A percentile compares a stretch with the other conserved stretches of the same genome.
These are phyloP conservation scores for Solenopsis fugax DNA, from an alignment of 1,140 invertebrate genomes.

Conservation along the genomic window DNA sequence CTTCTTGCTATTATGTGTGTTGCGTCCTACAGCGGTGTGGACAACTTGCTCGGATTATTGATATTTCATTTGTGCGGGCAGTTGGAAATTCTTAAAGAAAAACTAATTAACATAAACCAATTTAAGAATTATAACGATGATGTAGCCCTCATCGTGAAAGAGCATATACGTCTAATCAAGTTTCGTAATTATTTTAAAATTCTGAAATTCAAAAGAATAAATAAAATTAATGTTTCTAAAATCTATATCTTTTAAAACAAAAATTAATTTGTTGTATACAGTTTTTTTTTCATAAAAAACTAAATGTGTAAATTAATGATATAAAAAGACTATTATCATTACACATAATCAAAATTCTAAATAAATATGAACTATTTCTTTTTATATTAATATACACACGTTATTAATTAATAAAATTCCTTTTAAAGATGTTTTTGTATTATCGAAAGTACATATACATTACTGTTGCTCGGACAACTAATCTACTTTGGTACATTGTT, in stretches of 20 bases:
- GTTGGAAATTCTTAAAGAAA: slow-evolving; percentile 8
- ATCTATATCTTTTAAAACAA: too few relatives aligned
- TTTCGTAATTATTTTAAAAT: neutral
- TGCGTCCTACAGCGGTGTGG: slow-evolving; percentile 3
- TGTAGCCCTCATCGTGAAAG: neutral
- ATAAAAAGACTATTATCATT: neutral
- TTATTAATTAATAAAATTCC: neutral
- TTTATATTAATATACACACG: neutral
- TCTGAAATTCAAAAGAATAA: neutral
- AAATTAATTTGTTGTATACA: too few relatives aligned
- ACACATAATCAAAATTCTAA: neutral
- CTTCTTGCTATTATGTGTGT: neutral
- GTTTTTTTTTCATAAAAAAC: too few relatives aligned
- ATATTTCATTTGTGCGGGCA: slow-evolving; percentile 27
- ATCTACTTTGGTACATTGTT: neutral
- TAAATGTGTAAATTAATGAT: neutral
- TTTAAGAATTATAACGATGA: neutral
- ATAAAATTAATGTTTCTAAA: neutral
- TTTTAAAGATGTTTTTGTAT: slow-evolving; percentile 22
- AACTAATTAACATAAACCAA: neutral
- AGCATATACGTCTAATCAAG: slow-evolving; percentile 47
- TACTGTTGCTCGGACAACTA: slow-evolving; percentile 18
- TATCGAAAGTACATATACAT: too few relatives aligned
- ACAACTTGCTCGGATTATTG: too few relatives aligned
- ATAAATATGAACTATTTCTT: neutral